Percentiles rank a stretch among this genome's conserved stretches.
phyloP scores from a whole-genome alignment of 2,888 invertebrate genomes.

The Mongoloraphidia duomilia region DNA sequence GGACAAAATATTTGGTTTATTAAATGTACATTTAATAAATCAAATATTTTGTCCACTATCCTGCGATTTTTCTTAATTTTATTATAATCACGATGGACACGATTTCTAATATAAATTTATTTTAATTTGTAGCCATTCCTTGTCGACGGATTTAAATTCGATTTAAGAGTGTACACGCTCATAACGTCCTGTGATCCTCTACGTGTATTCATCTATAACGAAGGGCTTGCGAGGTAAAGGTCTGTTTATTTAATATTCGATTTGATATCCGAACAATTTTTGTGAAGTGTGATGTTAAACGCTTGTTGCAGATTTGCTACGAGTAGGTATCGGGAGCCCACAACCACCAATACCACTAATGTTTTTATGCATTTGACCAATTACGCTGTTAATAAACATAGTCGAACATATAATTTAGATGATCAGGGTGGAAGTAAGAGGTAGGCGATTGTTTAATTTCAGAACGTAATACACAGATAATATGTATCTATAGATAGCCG shows the following conservation, averaged over 20 bases:
- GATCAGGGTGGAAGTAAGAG: slow-evolving; percentile 81
- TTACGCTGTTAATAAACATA: slow-evolving; percentile 86
- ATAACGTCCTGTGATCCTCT: slow-evolving; percentile 85
- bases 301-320: slow-evolving; percentile 60
- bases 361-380: slow-evolving; percentile 92
- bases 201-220: slow-evolving; percentile 79
- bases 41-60: no score
- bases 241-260: slow-evolving; percentile 3
- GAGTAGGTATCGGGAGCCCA: slow-evolving; percentile 72
- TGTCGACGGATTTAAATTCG: slow-evolving; percentile 87
- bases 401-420: slow-evolving; percentile 70
- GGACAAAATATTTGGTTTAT: no score
- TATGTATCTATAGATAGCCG: slow-evolving; percentile 5
- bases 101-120: background rate
- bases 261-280: background rate
- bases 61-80: no score
- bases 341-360: slow-evolving; percentile 65
- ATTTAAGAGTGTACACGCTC: slow-evolving; percentile 73
- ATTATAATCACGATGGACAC: no score
- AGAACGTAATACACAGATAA: slow-evolving; percentile 19
- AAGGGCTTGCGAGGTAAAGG: slow-evolving; percentile 64
- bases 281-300: background rate
- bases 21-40: no score
- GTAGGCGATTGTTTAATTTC: slow-evolving; percentile 25
- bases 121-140: slow-evolving; percentile 50